Base-by-base conservation (phyloP, 2,113 vertebrate genomes). In the Rhinogobius similis region DNA sequence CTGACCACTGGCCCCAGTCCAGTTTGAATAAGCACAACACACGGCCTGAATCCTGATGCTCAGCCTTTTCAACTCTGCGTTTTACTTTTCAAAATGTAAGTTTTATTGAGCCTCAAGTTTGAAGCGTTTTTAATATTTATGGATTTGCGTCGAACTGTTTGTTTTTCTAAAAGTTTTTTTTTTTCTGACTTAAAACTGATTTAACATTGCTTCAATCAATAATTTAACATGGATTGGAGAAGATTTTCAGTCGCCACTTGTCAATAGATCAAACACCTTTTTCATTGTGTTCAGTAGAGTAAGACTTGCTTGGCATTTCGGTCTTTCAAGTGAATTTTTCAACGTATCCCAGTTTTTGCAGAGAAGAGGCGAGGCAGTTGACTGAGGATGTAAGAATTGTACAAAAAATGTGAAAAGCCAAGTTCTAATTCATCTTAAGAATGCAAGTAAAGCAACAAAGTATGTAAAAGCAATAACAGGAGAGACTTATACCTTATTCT, bases 1-100 rank as follows among this genome's bases (percentile, higher is more conserved):
- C 23, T 55, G 52, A 26, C 52, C 72, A 80, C 66, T 86, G 84
- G 82, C 81, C 61, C 18, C n/a, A n/a, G 68, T 85, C 87, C 82
- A 85, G 81, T 62, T 74, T 36, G 70, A 73, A 83, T 64, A 65
- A 77, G 76, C 32, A 61, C 58, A 10, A 18, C 0, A 13, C 39
- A 10, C 16, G 0, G 50, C 0, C 29, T 67, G 62, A 67, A 72
- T 48, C 11, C 12, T 20, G 55, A 66, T 74, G 27, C 1, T 4
- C 14, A 32, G 32, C 26, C n/a, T 62, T 24, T 66, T 21, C 65
- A 14, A 29, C 61, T 55, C 5, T 3, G 4, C 50, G 5, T 26
- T 24, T 24, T 11, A 53, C 61, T 65, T 61, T 26, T n/a, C 44
- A 61, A 58, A 6, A 23, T 56, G 27, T 62, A 20, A 43, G 52